Evolutionary conservation across 2,797 vertebrate species (phyloP).

Genomic region (Lepus oiostolus): DNA sequence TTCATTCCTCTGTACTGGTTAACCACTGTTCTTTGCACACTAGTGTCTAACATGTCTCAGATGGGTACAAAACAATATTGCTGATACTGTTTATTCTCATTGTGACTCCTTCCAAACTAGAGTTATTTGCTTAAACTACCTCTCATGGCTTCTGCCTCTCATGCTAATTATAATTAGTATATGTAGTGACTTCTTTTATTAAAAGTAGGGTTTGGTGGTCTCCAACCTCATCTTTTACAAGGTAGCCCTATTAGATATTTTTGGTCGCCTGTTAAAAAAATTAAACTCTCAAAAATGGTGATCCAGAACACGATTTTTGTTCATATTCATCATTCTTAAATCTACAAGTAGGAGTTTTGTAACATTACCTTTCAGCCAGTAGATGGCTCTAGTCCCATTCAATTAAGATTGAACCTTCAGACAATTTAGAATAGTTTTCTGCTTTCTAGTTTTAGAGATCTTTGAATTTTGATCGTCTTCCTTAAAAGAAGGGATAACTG

Average conservation of each 20-base stretch:
- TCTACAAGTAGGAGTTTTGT: constrained; percentile 23
- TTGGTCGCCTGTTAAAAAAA: constrained; percentile 51
- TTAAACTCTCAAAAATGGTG: constrained; percentile 27
- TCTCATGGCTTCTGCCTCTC: constrained; percentile 53
- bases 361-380: constrained; percentile 35
- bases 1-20: constrained; percentile 35
- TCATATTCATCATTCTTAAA: neutral
- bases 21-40: constrained; percentile 59
- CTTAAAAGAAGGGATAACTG: neutral
- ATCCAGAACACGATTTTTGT: neutral
- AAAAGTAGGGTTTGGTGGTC: neutral
- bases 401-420: constrained; percentile 31
- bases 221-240: constrained; percentile 14
- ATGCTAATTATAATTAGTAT: constrained; percentile 13
- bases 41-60: constrained; percentile 18
- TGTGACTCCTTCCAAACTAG: constrained; percentile 22
- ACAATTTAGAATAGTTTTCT: constrained; percentile 57
- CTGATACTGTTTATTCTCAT: neutral
- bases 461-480: constrained; percentile 56
- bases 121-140: constrained; percentile 66
- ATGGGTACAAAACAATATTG: neutral
- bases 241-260: constrained; percentile 10
- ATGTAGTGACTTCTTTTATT: neutral
- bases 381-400: constrained; percentile 70
- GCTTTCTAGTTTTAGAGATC: constrained; percentile 36